These are phyloP conservation scores for Ectropis crepuscularia DNA, from an alignment of 2,888 invertebrate genomes.

Conservation along the genomic window DNA sequence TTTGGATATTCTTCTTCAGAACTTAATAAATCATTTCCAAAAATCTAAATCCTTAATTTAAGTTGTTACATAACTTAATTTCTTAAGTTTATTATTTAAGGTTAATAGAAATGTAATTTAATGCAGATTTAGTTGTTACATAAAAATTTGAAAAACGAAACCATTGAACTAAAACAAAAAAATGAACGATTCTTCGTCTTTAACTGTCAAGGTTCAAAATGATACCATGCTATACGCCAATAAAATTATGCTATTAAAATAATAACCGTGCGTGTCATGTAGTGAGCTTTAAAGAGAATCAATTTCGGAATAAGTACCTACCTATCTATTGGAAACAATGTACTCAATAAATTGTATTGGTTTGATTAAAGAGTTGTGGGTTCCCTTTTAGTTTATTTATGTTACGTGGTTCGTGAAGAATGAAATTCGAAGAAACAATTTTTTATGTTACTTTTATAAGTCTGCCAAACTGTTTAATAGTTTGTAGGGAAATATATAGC, in stretches of 20 bases:
- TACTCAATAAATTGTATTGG: slow-evolving; percentile 10
- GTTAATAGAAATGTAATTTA: no score
- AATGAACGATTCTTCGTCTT: slow-evolving; percentile 8
- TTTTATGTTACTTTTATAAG: no score
- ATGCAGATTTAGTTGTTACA: no score
- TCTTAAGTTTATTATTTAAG: no score
- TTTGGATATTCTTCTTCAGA: no score
- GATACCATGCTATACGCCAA: slow-evolving; percentile 46
- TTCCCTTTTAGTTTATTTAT: slow-evolving; percentile 12
- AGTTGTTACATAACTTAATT: no score
- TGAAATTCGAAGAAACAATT: no score
- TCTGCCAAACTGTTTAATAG: no score
- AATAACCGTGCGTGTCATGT: slow-evolving; percentile 44
- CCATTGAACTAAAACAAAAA: background rate
- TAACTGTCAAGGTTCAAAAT: slow-evolving; percentile 42
- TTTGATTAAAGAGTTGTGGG: slow-evolving; percentile 16
- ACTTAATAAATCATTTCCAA: no score
- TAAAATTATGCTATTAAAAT: slow-evolving; percentile 53
- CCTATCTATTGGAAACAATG: slow-evolving; percentile 27
- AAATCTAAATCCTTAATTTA: no score
- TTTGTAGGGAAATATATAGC: no score
- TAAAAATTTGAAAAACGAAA: background rate
- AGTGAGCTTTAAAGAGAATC: slow-evolving; percentile 41
- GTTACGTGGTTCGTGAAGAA: background rate
- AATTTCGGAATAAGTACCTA: slow-evolving; percentile 37